Evolutionary conservation across 2,888 invertebrate species (phyloP), one percentile per base, ranked within the genome.

Genomic region (Frankliniella intonsa): DNA sequence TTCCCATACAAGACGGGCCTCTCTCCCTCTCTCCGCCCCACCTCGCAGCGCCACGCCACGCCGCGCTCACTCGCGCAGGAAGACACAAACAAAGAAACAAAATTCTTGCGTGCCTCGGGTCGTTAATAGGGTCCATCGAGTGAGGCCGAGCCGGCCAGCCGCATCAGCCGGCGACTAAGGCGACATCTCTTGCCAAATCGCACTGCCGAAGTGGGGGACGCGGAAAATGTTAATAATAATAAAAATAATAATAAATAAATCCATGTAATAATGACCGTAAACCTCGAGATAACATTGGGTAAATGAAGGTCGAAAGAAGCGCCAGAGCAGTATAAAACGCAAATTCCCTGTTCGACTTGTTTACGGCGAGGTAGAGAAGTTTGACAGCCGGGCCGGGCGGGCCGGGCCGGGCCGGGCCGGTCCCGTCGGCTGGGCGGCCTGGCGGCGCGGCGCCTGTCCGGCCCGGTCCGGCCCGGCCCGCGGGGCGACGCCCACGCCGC

Each of bases 1-100:
- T 76, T 76, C 69, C 69, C 69, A 76, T 76, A 76, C 69, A 76
- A 76, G 69, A 76, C 69, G 69, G 25, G 69, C 69, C 69, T 25
- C 55, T 38, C 38, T 38, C 38, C 5, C 38, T 38, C 38, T 38
- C 38, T 38, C 38, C 38, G 55, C 55, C 55, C 14, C 55, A 19
- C 55, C 55, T 11, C 14, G n/a, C n/a, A n/a, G n/a, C n/a, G n/a
- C n/a, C n/a, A n/a, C 65, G 0, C n/a, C 69, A 22, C n/a, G 69
- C 11, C 69, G 8, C 69, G 69, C 69, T 76, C 25, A 22, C 69
- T 76, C 69, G 69, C 69, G 69, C 69, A 22, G 69, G 69, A 55
- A 55, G 55, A 55, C 55, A 55, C 55, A 55, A 55, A 55, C 55
- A 55, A 55, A 55, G 69, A 76, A 76, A 22, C 69, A 76, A 76